Percentiles rank a stretch among this genome's conserved stretches.
These are phyloP conservation scores for Adineta ricciae DNA, from an alignment of 2,888 invertebrate genomes.

Conservation along the genomic window DNA sequence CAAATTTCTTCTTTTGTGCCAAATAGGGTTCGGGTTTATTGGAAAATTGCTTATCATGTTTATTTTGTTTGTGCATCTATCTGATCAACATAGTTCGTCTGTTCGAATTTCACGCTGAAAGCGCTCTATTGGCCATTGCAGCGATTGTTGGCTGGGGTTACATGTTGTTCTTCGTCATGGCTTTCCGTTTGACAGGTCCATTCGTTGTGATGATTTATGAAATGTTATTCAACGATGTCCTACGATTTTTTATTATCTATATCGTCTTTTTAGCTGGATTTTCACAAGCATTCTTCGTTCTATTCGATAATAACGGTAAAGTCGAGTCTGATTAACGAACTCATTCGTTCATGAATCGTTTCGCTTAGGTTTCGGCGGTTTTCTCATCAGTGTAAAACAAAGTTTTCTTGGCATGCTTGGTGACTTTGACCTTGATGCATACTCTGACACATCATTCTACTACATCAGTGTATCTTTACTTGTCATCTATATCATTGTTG, in stretches of 20 bases:
- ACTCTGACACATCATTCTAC: not conserved
- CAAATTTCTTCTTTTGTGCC: not conserved
- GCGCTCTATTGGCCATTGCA: not conserved
- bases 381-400: constrained; percentile 4
- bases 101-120: not conserved
- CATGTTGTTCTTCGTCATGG: not conserved
- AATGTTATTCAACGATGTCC: constrained; percentile 88
- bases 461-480: not conserved
- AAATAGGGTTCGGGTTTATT: not conserved
- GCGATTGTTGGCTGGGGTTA: not conserved
- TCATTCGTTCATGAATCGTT: not conserved
- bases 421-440: constrained; percentile 1
- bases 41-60: not conserved
- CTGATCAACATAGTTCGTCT: not conserved
- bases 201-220: constrained; percentile 98
- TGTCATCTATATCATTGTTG: constrained; percentile 91
- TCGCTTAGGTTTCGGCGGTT: not conserved
- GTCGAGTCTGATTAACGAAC: not conserved
- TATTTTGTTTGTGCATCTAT: not conserved
- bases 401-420: constrained; percentile 9
- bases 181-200: constrained; percentile 59
- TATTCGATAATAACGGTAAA: not conserved
- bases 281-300: constrained; percentile 68
- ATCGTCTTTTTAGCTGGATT: constrained; percentile 92
- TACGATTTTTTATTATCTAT: constrained; percentile 89